These are phyloP conservation scores for Drosophila melanica DNA, from an alignment of 1,140 invertebrate genomes.

Conservation along the genomic window DNA sequence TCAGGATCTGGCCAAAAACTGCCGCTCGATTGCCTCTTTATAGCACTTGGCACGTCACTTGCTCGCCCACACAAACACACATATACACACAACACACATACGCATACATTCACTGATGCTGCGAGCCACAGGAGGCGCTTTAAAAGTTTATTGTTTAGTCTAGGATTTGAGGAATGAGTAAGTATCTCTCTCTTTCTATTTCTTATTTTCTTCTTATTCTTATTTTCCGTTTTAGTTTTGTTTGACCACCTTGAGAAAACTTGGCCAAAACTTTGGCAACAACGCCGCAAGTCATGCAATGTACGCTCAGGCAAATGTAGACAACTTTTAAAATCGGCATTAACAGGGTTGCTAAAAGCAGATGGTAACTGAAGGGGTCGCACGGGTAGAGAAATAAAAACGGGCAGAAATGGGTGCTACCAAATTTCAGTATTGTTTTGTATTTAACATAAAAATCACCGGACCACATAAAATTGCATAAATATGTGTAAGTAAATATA, in stretches of 20 bases:
- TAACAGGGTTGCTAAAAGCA: conserved; percentile 2
- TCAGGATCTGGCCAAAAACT: conserved; percentile 50
- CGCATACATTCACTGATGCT: conserved; percentile 11
- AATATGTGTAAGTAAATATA: too few species aligned
- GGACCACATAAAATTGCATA: too few species aligned
- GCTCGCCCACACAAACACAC: conserved; percentile 15
- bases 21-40: conserved; percentile 75
- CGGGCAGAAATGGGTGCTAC: too few species aligned
- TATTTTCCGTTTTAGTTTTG: conserved; percentile 32
- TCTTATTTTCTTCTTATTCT: background rate
- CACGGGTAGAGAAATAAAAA: background rate
- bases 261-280: conserved; percentile 47
- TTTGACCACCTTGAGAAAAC: conserved; percentile 56
- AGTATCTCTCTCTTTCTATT: background rate
- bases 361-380: background rate
- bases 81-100: background rate
- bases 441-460: too few species aligned
- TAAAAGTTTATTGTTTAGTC: conserved; percentile 68
- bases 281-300: conserved; percentile 36
- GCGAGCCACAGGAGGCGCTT: conserved; percentile 56
- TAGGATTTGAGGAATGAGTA: conserved; percentile 9
- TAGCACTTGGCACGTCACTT: conserved; percentile 60
- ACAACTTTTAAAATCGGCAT: conserved; percentile 48
- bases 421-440: too few species aligned
- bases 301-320: conserved; percentile 13